Evolutionary conservation across 2,797 vertebrate species (phyloP), one percentile per base, ranked within the genome.

Genomic region (Pantherophis vulpinus): DNA sequence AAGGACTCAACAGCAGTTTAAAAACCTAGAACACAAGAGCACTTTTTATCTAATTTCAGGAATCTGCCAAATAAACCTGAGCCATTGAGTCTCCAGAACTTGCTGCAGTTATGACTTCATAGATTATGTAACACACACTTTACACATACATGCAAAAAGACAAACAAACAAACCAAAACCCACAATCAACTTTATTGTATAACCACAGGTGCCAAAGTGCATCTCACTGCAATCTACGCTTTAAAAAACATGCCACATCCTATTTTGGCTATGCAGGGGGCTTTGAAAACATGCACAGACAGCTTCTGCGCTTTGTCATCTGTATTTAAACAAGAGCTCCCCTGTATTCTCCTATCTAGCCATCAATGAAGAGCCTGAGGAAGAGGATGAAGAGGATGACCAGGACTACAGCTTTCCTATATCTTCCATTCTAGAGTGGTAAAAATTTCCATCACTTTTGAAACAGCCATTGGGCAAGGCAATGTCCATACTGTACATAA

Each of bases 311-410:
- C 99, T 99, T 98, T 99, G 98, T 99, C 98, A 98, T 99, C 98
- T 98, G 95, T 98, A 98, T 99, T 99, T 98, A 99, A 99, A 99
- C 99, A 99, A 98, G 98, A 99, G 99, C 99, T 99, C 98, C 99
- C 98, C 97, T 99, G 98, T 99, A 99, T 99, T 99, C 99, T 98
- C 98, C 98, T 98, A 99, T 99, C 97, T 99, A 99, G 99, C 99
- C 98, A 99, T 99, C 98, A 98, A 98, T 97, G 99, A 99, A 99
- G 99, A 99, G 97, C 98, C 98, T 96, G 99, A 99, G 94, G 99
- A 99, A 55, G 99, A 99, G 96, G 99, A 99, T 90, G 99, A 99
- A 94, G 99, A 99, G 95, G 98, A 99, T 97, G 99, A 99, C 98
- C 99, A 98, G 98, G 99, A 99, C 98, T 99, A 99, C 99, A 99